Base-by-base conservation (phyloP, 2,888 invertebrate genomes). In the Eilema sororculum region DNA sequence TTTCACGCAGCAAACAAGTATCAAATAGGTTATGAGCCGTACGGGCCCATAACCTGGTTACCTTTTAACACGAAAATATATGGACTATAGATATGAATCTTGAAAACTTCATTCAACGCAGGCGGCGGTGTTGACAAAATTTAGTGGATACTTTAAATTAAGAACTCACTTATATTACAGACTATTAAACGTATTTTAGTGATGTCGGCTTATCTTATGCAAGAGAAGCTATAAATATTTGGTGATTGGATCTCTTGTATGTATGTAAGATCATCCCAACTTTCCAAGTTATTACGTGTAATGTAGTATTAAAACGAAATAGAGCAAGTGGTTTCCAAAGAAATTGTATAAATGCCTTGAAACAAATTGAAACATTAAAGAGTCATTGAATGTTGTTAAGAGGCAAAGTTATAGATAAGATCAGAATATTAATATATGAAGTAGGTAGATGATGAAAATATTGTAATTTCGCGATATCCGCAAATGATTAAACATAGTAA, bases 321-420 rank as follows among this genome's bases (percentile, higher is more conserved):
- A n/a, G n/a, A 52, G n/a, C 9, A n/a, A 52, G n/a, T 52, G 46
- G 46, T 41, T 41, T 41, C 16, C 16, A 46, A 0, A 46, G 46
- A 20, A 46, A 46, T 20, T 46, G 20, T 46, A 46, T 3, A 6
- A 20, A 1, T 46, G 46, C 20, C 5, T 1, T 46, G 8, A 0
- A 52, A 52, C n/a, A n/a, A 52, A n/a, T 52, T 52, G 52, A n/a
- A 52, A n/a, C 52, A 52, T 52, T n/a, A 52, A 52, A 41, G 33
- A 37, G n/a, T 52, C 8, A n/a, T n/a, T n/a, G n/a, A 52, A 52
- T 52, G n/a, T 52, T 52, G 6, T 52, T 52, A 52, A 8, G 52
- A 52, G 52, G n/a, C 3, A n/a, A 52, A n/a, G 20, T 52, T 52
- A 52, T n/a, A n/a, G 52, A 52, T n/a, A n/a, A 52, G 8, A n/a